Conservation (phyloP, 2,888 invertebrate species). For the Agonopterix arenella region DNA sequence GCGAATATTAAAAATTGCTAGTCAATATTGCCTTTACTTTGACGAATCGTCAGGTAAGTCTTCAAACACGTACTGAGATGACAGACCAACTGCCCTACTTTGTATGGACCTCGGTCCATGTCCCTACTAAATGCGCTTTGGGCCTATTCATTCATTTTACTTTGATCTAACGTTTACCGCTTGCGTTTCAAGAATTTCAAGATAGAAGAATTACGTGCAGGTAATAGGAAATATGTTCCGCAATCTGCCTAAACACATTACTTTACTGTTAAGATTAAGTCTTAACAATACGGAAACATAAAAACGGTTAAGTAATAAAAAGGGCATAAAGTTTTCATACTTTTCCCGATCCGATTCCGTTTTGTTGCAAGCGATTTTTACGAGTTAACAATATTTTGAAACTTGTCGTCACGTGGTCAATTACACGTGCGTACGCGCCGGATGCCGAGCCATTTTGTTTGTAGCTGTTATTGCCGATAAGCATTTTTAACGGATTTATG, state of each 20-base stretch:
- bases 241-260: not conserved
- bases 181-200: too few relatives aligned
- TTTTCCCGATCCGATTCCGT: conserved; percentile 10
- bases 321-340: not conserved
- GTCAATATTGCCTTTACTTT: too few relatives aligned
- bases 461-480: conserved; percentile 5
- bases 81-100: too few relatives aligned
- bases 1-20: too few relatives aligned
- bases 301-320: not conserved
- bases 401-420: conserved; percentile 25
- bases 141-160: too few relatives aligned
- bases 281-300: not conserved
- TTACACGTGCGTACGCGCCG: conserved; percentile 21
- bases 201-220: too few relatives aligned
- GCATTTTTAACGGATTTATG: not conserved
- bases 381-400: conserved; percentile 36
- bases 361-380: conserved; percentile 19
- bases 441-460: conserved; percentile 8
- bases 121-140: too few relatives aligned
- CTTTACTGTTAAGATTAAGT: not conserved
- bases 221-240: too few relatives aligned
- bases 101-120: too few relatives aligned
- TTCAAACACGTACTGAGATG: too few relatives aligned
- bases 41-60: too few relatives aligned
- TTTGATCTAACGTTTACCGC: too few relatives aligned